Conservation (phyloP, 2,888 invertebrate genomes). For the Aethes cnicana region DNA sequence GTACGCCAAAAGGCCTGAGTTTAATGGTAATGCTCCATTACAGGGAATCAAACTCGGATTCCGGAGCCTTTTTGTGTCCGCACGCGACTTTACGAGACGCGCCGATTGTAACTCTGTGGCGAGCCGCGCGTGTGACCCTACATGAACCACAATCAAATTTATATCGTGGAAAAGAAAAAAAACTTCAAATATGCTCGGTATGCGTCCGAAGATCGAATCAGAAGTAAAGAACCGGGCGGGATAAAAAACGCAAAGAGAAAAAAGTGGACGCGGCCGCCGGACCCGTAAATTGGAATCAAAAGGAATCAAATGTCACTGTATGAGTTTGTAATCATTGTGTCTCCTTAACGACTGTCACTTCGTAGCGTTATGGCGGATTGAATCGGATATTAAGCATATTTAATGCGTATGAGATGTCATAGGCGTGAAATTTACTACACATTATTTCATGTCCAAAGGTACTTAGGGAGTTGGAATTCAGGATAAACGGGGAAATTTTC, state of each 20-base stretch:
- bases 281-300: constrained; percentile 78
- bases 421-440: constrained; percentile 1
- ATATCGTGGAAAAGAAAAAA: constrained; percentile 59
- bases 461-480: neutral
- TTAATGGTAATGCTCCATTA: constrained; percentile 28
- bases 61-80: constrained; percentile 20
- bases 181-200: constrained; percentile 79
- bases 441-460: neutral
- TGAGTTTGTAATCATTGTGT: constrained; percentile 41
- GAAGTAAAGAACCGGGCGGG: constrained; percentile 70
- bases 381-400: constrained; percentile 3
- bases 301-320: constrained; percentile 77
- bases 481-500: constrained; percentile 7
- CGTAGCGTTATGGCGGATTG: constrained; percentile 2
- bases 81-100: constrained; percentile 34
- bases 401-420: neutral
- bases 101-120: constrained; percentile 54
- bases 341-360: constrained; percentile 14
- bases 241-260: constrained; percentile 52
- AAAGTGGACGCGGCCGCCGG: constrained; percentile 60
- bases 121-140: constrained; percentile 41
- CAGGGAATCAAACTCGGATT: constrained; percentile 26
- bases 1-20: constrained; percentile 12
- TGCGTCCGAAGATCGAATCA: constrained; percentile 78
- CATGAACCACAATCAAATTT: constrained; percentile 62